Evolutionary conservation across 2,888 invertebrate genomes (phyloP).

Genomic region (Drosophila picticornis): DNA sequence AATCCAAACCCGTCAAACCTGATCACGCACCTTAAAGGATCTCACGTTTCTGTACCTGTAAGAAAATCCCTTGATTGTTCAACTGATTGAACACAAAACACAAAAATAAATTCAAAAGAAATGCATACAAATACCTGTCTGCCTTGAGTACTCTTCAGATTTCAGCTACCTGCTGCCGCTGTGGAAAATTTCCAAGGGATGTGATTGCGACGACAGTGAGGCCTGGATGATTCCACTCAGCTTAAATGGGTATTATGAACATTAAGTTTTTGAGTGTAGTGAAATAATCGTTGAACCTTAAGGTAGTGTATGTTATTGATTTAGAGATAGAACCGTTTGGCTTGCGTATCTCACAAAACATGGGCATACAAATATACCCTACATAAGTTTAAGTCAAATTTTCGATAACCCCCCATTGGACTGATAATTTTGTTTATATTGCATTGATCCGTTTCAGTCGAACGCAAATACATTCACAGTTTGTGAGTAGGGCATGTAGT

Average conservation of each 20-base stretch:
- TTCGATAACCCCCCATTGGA: background rate
- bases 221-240: background rate
- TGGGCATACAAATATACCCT: background rate
- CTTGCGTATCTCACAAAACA: background rate
- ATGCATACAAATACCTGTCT: conserved; percentile 17
- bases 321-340: background rate
- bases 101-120: conserved; percentile 41
- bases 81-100: conserved; percentile 1
- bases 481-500: conserved; percentile 3
- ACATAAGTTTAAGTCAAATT: background rate
- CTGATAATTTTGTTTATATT: background rate
- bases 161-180: conserved; percentile 60
- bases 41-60: conserved; percentile 60
- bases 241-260: background rate
- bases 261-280: background rate
- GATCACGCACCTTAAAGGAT: conserved; percentile 26
- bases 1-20: conserved; percentile 8
- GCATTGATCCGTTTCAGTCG: background rate
- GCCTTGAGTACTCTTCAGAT: conserved; percentile 13
- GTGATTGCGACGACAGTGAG: conserved; percentile 13
- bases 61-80: conserved; percentile 19
- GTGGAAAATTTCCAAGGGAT: conserved; percentile 58
- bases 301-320: background rate
- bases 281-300: background rate
- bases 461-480: background rate